phyloP scores from a whole-genome alignment of 2,888 invertebrate genomes.

The Hirtodrosophila alboralis region DNA sequence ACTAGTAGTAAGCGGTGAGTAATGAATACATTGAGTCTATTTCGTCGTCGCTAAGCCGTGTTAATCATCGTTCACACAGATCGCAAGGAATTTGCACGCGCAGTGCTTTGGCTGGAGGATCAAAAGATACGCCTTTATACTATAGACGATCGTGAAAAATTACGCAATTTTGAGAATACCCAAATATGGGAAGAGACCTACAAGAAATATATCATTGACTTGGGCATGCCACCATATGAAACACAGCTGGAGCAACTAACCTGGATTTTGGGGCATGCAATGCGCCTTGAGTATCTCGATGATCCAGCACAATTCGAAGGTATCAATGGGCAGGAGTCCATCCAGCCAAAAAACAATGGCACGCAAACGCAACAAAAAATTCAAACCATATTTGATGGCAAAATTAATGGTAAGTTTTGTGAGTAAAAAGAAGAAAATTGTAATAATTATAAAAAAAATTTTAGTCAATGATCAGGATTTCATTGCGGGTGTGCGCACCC shows the following conservation, averaged over 20 bases:
- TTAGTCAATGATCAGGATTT: slow-evolving; percentile 93
- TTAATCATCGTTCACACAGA: slow-evolving; percentile 87
- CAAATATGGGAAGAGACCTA: slow-evolving; percentile 89
- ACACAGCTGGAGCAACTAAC: slow-evolving; percentile 89
- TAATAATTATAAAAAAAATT: no score
- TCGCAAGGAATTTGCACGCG: slow-evolving; percentile 90
- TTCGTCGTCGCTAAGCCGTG: no score
- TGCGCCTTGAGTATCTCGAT: slow-evolving; percentile 92
- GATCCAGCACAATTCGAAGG: slow-evolving; percentile 89
- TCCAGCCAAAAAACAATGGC: slow-evolving; percentile 85
- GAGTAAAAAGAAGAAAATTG: neutral
- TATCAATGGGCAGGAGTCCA: slow-evolving; percentile 87
- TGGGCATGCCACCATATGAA: slow-evolving; percentile 89
- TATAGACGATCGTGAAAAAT: slow-evolving; percentile 90
- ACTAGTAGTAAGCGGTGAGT: slow-evolving; percentile 89
- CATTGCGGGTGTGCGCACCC: slow-evolving; percentile 90
- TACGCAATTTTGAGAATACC: slow-evolving; percentile 88
- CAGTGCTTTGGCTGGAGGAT: slow-evolving; percentile 96
- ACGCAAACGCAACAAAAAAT: slow-evolving; percentile 85
- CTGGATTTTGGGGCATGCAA: slow-evolving; percentile 93
- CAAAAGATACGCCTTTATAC: slow-evolving; percentile 95
- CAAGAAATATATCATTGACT: slow-evolving; percentile 89
- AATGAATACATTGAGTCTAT: slow-evolving; percentile 24
- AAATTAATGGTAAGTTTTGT: slow-evolving; percentile 90
- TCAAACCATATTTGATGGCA: slow-evolving; percentile 91